Evolutionary conservation across 1,140 invertebrate species (phyloP).

Genomic region (Pseudomyrmex flavicornis): DNA sequence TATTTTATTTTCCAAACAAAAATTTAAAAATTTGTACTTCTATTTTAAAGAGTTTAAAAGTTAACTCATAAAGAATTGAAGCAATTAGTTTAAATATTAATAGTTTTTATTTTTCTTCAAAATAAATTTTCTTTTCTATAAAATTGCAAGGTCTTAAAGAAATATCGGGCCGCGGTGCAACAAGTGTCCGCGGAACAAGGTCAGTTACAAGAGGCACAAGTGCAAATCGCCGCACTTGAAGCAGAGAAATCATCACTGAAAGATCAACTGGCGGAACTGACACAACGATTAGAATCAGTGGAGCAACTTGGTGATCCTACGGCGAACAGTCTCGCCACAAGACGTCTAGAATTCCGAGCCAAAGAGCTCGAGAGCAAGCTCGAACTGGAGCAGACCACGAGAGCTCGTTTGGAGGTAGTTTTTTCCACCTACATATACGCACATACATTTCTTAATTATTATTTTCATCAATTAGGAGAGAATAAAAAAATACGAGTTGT

Average conservation of each 20-base stretch:
- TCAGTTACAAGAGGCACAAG: conserved; percentile 92
- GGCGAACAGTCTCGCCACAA: conserved; percentile 89
- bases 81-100: not conserved
- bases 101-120: not conserved
- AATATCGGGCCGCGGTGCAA: conserved; percentile 94
- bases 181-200: conserved; percentile 94
- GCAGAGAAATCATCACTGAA: conserved; percentile 91
- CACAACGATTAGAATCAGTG: conserved; percentile 90
- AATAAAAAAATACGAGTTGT: not conserved
- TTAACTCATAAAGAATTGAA: not conserved
- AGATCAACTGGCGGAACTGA: conserved; percentile 92
- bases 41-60: not conserved
- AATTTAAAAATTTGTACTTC: too few species aligned
- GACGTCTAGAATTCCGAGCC: conserved; percentile 90
- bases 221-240: conserved; percentile 92
- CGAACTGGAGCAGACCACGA: conserved; percentile 94
- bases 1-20: too few species aligned
- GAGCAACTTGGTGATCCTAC: conserved; percentile 92
- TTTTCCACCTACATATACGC: not conserved
- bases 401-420: conserved; percentile 91
- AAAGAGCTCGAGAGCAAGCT: conserved; percentile 96
- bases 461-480: not conserved
- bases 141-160: conserved; percentile 90
- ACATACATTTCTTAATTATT: not conserved
- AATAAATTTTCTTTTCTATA: not conserved